These are phyloP conservation scores for Oreonectes daqikongensis DNA, from an alignment of 2,797 vertebrate genomes.

Conservation along the genomic window DNA sequence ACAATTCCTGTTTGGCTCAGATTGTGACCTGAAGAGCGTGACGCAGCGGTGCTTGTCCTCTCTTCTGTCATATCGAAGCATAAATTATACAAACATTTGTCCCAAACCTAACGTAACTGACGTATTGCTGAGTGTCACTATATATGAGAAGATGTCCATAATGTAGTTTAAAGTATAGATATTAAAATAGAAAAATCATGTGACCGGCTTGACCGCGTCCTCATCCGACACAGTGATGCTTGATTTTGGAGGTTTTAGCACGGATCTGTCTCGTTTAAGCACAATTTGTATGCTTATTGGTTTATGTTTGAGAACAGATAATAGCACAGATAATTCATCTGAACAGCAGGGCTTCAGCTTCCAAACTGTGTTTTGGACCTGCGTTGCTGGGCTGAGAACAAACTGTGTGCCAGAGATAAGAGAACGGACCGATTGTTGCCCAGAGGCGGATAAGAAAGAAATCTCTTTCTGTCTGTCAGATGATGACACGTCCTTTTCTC, in stretches of 20 bases:
- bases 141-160: too few species aligned
- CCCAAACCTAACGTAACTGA: not conserved
- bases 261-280: conserved; percentile 14
- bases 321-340: conserved; percentile 1
- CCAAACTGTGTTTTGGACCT: conserved; percentile 2
- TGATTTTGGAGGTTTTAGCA: not conserved
- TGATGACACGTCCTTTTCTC: not conserved
- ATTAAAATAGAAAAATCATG: too few species aligned
- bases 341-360: conserved; percentile 25
- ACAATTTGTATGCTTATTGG: not conserved
- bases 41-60: not conserved
- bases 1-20: not conserved
- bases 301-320: not conserved
- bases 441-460: conserved; percentile 9
- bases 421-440: conserved; percentile 9
- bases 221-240: not conserved
- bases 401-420: conserved; percentile 51
- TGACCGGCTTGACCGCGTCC: too few species aligned
- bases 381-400: not conserved
- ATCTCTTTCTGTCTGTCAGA: conserved; percentile 36
- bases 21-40: not conserved
- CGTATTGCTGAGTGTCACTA: not conserved
- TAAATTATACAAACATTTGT: not conserved
- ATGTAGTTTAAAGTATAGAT: too few species aligned
- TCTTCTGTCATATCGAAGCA: not conserved